Evolutionary conservation across 2,113 vertebrate genomes (phyloP), one percentile per base, ranked within the genome.

Genomic region (Anguilla rostrata): DNA sequence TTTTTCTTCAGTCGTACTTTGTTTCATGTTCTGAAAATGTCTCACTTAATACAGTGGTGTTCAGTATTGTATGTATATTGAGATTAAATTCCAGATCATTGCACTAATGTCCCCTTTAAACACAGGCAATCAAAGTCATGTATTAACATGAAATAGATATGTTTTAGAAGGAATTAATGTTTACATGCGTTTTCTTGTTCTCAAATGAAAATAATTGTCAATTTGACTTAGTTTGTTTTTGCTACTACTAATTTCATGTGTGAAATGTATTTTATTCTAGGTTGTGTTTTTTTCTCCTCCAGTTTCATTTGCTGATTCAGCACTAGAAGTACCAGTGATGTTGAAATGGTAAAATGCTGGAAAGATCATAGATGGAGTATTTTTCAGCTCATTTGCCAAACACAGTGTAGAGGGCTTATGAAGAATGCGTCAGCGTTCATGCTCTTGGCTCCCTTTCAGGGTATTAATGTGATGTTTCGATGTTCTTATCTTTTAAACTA

Each of bases 81-180:
- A 41, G 39, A 41, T 39, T 41, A 41, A 41, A 79, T 8, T 46
- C 7, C 80, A 46, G 11, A 41, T 11, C 26, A 53, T n/a, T 82
- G 41, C 46, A 82, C 41, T 82, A 49, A 82, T 82, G 81, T 43
- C 16, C 81, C 14, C 18, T 81, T 40, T 81, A 26, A 81, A 41
- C 43, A 81, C 79, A 41, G 79, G 39, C 41, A 81, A 41, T 81
- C 41, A 81, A 81, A 81, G 79, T 43, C 78, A 80, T 80, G 78
- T 79, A 79, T 79, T 39, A 22, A 71, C 63, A 34, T 75, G 8
- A 75, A n/a, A n/a, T 34, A n/a, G 71, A 75, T 71, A 4, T 71
- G 63, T 71, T 71, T n/a, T 7, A 40, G 34, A 80, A 80, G 34
- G 34, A 40, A 80, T 40, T 60, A 15, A 20, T 80, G 78, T 40